phyloP scores from a whole-genome alignment of 1,140 invertebrate genomes.

The Wasmannia auropunctata region DNA sequence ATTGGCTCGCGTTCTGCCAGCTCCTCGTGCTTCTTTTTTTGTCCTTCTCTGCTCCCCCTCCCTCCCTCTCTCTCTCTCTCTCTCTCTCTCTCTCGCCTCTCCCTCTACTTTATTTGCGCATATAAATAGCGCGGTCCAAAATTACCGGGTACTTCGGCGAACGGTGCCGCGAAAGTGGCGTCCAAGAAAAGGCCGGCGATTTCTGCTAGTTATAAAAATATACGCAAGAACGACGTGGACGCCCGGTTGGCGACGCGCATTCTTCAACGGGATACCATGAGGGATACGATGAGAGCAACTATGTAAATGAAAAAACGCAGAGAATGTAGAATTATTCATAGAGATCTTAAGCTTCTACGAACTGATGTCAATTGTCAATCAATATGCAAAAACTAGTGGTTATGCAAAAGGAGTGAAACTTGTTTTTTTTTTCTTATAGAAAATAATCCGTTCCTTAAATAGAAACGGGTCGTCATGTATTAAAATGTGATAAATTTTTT shows the following conservation, averaged over 20 bases:
- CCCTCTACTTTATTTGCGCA: slow-evolving; percentile 54
- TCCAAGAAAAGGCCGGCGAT: slow-evolving; percentile 49
- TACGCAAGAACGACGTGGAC: slow-evolving; percentile 8
- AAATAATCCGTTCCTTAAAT: background rate
- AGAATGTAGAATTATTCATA: slow-evolving; percentile 7
- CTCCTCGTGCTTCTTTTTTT: slow-evolving; percentile 7
- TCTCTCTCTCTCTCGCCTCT: slow-evolving; percentile 36
- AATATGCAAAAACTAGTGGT: background rate
- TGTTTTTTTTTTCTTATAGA: background rate
- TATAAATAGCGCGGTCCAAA: slow-evolving; percentile 79
- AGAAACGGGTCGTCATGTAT: background rate
- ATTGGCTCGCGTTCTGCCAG: slow-evolving; percentile 38
- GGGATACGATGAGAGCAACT: background rate
- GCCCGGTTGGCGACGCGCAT: background rate
- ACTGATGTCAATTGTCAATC: background rate
- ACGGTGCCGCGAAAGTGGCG: slow-evolving; percentile 63
- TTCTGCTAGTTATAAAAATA: slow-evolving; percentile 50
- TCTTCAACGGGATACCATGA: too few species aligned
- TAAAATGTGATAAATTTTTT: background rate
- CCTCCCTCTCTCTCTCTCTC: slow-evolving; percentile 44
- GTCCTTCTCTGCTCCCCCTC: background rate
- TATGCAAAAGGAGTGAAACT: background rate
- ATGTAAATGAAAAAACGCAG: background rate
- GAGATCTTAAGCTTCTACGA: background rate
- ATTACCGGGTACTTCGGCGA: slow-evolving; percentile 74